Evolutionary conservation across 1,140 invertebrate species (phyloP).

Genomic region (Brachionus paranguensis): DNA sequence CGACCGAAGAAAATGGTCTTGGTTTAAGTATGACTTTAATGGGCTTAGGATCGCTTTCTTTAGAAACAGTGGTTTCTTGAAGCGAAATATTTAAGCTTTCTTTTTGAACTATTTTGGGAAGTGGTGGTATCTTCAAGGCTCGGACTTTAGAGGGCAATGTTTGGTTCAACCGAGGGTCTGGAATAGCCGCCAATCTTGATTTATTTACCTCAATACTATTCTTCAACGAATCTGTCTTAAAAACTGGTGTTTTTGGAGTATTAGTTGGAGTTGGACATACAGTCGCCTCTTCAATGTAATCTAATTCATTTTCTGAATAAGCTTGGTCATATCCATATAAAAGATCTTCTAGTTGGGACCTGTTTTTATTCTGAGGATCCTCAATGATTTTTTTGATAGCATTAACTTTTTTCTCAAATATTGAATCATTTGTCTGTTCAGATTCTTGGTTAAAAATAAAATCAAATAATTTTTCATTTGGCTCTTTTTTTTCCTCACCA

Average conservation of each 20-base stretch:
- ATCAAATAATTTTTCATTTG: background rate
- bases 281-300: background rate
- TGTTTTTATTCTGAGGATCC: background rate
- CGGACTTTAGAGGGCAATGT: background rate
- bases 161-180: background rate
- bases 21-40: background rate
- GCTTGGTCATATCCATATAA: background rate
- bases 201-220: conserved; percentile 5
- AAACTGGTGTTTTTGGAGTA: background rate
- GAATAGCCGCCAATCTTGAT: background rate
- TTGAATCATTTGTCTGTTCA: background rate
- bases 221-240: background rate
- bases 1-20: conserved; percentile 3
- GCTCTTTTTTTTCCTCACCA: background rate
- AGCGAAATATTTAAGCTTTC: background rate
- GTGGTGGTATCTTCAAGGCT: background rate
- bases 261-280: background rate
- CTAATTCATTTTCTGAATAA: background rate
- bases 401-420: background rate
- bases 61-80: background rate
- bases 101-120: conserved; percentile 5
- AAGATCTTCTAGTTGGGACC: background rate
- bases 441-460: background rate
- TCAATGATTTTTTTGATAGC: background rate
- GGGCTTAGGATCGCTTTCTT: background rate